A percentile compares a stretch with the other conserved stretches of the same genome.
These are phyloP conservation scores for Diplosoma virens DNA, from an alignment of 23 tunicate species.

Conservation along the genomic window DNA sequence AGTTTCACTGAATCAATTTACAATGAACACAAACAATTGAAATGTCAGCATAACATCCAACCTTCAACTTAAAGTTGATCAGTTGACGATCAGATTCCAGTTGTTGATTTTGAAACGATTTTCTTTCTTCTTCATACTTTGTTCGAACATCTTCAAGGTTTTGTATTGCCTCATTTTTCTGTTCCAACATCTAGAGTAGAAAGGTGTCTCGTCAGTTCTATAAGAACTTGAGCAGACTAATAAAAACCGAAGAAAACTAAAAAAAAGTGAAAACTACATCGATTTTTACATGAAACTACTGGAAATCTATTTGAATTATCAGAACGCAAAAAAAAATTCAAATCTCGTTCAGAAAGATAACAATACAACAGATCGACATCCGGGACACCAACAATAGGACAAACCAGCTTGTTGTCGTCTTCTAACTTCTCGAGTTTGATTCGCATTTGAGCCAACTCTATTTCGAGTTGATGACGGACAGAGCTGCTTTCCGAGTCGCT, in stretches of 20 bases:
- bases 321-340: too few species aligned
- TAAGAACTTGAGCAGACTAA: background rate
- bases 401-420: constrained; percentile 42
- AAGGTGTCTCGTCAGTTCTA: background rate
- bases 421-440: constrained; percentile 30
- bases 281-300: background rate
- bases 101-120: constrained; percentile 7
- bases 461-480: constrained; percentile 37
- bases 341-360: too few species aligned
- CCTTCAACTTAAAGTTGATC: constrained; percentile 30
- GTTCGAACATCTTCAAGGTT: constrained; percentile 1
- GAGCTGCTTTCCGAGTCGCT: constrained; percentile 54
- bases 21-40: too few species aligned
- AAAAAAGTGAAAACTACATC: too few species aligned
- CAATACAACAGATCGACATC: too few species aligned
- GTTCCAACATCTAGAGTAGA: constrained; percentile 17
- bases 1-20: too few species aligned
- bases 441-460: constrained; percentile 30
- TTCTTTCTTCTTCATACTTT: constrained; percentile 36
- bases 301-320: too few species aligned
- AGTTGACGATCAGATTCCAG: constrained; percentile 27
- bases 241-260: too few species aligned
- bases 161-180: background rate
- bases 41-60: too few species aligned
- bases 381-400: too few species aligned